Base-by-base conservation (phyloP, 2,113 vertebrate genomes). In the Formicarius rufipectus region DNA sequence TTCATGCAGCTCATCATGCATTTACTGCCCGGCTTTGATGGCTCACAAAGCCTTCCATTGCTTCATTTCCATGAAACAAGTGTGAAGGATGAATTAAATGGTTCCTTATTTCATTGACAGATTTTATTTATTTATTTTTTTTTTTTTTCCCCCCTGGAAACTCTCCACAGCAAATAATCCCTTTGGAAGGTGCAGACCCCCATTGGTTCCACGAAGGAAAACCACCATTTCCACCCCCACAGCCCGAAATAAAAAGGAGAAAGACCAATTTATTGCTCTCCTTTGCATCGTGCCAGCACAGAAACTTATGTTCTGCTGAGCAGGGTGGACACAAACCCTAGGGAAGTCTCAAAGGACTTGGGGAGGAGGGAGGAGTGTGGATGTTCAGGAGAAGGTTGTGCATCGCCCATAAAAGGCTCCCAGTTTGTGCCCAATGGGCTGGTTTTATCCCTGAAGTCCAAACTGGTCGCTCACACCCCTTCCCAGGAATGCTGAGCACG, bases 21-120 rank as follows among this genome's bases (percentile, higher is more conserved):
- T 96, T 97, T 87, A 69, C 95, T 84, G 90, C 87, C 84, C 86
- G 44, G 95, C 77, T 97, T 90, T 95, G 91, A 96, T 93, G 72
- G 63, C 78, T 73, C 75, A 74, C 79, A 68, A 84, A 94, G 66
- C 71, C 92, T 80, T 79, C 63, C 74, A 94, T 86, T 31, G 92
- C 87, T 96, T 94, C 94, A 93, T 84, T 89, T 79, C 66, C 94
- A 81, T 88, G 94, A 82, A 94, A 94, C 67, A 84, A 82, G 82
- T 94, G 69, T 91, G 81, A 92, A 92, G 84, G 84, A 89, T 66
- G 90, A 96, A 95, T 96, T 92, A 94, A 91, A 91, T 93, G 45
- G 74, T 55, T 86, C 76, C 40, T 93, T 94, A 62, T 81, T 95
- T 94, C 67, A 58, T 93, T 76, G n/a, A 24, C 59, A 14, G 68